Conservation (phyloP, 2,113 vertebrate species). For the Daboia siamensis region DNA sequence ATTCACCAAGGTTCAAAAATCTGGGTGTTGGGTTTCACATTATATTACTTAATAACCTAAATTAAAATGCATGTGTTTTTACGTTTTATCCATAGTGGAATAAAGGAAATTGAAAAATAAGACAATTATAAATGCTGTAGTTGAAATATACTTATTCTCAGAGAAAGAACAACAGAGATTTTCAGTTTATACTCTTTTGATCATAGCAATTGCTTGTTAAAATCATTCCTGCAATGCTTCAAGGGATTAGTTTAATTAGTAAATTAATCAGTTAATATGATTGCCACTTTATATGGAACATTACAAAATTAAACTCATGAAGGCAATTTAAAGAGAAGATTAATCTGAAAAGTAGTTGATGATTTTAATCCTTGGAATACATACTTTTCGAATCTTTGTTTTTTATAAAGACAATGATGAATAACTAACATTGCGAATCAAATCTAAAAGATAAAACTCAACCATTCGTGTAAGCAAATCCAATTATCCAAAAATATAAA, state of each 20-base stretch:
- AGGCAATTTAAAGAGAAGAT: neutral
- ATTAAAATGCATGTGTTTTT: neutral
- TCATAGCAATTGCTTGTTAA: neutral
- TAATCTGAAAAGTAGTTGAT: neutral
- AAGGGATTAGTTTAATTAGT: constrained; percentile 4
- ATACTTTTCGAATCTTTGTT: neutral
- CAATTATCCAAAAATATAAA: neutral
- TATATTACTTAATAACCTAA: neutral
- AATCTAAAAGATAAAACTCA: neutral
- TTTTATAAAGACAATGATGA: neutral
- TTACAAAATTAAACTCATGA: neutral
- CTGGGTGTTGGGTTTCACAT: neutral
- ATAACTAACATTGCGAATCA: neutral
- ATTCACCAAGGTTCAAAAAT: neutral
- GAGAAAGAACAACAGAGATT: neutral
- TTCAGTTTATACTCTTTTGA: neutral
- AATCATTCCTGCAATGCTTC: neutral
- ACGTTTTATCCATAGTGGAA: neutral
- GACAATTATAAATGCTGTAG: neutral
- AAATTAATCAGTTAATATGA: neutral
- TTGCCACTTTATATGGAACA: neutral
- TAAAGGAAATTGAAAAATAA: neutral
- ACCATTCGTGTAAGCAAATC: neutral
- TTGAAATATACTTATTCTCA: neutral
- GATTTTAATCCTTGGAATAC: neutral